Base-by-base conservation (phyloP, 2,113 vertebrate genomes). In the Platanista minor region DNA sequence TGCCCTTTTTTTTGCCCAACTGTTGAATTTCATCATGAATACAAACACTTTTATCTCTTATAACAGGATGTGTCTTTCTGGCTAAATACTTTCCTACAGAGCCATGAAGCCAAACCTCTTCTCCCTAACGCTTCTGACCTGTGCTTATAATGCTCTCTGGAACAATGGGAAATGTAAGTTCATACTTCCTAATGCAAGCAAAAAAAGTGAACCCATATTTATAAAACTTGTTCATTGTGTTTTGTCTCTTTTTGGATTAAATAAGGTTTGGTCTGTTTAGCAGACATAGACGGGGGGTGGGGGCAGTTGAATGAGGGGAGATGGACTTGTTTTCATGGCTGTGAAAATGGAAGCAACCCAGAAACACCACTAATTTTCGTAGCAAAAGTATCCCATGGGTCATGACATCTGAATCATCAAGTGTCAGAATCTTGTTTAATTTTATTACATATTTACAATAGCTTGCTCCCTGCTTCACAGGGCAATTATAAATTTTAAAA, bases 261-360 rank as follows among this genome's bases (percentile, higher is more conserved):
- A 61, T 91, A 80, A 96, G 21, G 3, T 93, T 91, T 86, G 74
- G 39, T 54, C 82, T 90, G 61, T 92, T 96, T 87, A n/a, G 72
- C 61, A 82, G 54, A 59, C 49, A 25, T 12, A 74, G 66, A 81
- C 87, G 29, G 14, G 17, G 31, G 18, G n/a, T n/a, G n/a, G 54
- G 6, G 62, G 3, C 49, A 39, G 46, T 46, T 33, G 49, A 61
- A 43, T 61, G 64, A 61, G 20, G n/a, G 43, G 6, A 46, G 36
- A 25, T n/a, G 17, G 71, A 72, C 54, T 77, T 81, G 8, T 87
- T 96, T 95, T 83, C 49, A 54, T 31, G 33, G 54, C 61, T 85
- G 20, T 88, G 23, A 87, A 78, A 71, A 41, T 95, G 69, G 49
- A 75, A 81, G 29, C 12, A 95, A 62, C n/a, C 39, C 69, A 52